These are phyloP conservation scores for Bovichtus diacanthus DNA, from an alignment of 2,797 vertebrate species.

Conservation along the genomic window DNA sequence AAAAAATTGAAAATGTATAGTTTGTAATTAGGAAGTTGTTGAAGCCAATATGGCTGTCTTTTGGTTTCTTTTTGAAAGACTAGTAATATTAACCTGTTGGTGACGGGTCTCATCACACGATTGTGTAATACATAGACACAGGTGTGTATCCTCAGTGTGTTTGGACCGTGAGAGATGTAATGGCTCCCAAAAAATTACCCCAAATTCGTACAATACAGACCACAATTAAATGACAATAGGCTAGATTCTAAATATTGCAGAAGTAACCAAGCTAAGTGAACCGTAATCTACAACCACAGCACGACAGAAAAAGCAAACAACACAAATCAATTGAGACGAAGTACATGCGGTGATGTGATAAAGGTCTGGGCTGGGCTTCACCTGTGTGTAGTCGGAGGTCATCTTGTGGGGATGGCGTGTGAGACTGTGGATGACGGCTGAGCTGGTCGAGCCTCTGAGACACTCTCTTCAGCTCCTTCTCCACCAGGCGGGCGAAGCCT, in stretches of 20 bases:
- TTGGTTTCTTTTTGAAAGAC: background rate
- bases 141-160: background rate
- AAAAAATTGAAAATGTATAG: background rate
- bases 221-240: too few relatives aligned
- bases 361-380: constrained; percentile 14
- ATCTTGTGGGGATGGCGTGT: constrained; percentile 10
- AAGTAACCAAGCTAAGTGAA: background rate
- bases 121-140: background rate
- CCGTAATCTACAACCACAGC: too few relatives aligned
- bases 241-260: background rate
- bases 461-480: constrained; percentile 76
- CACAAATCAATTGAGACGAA: background rate
- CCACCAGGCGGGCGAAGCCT: constrained; percentile 66
- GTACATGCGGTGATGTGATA: background rate
- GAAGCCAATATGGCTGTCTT: background rate
- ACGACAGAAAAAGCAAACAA: too few relatives aligned
- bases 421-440: constrained; percentile 40
- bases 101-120: background rate
- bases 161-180: background rate
- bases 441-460: constrained; percentile 77
- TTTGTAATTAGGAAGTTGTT: background rate
- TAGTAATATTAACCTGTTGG: background rate
- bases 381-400: constrained; percentile 46
- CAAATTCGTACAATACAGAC: too few relatives aligned
- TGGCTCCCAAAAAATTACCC: background rate